Base-by-base conservation (phyloP, 35 echinoderm and acorn worm genomes). In the Ptychodera flava region DNA sequence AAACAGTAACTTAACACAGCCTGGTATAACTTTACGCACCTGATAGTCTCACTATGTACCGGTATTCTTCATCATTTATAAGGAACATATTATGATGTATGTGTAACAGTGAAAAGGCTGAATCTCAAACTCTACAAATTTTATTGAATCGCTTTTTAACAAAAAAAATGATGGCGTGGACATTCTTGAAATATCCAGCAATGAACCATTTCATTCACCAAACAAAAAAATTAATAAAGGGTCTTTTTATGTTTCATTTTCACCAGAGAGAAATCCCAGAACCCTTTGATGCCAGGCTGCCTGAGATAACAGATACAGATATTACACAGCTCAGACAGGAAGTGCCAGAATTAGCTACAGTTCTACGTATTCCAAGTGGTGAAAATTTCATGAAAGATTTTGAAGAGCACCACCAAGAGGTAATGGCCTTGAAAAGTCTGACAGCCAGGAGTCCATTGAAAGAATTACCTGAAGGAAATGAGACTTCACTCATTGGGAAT, bases 341-440 rank as follows among this genome's bases (percentile, higher is more conserved):
- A 33, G 85, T 97, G 33, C 95, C 95, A 77, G 95, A 97, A 92
- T 78, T 97, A 28, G 81, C 87, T 28, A 29, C 78, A 29, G 75
- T 81, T 31, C 87, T 93, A 22, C 36, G 86, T 83, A 14, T 92
- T 83, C 33, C 82, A 88, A 31, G 76, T 92, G 77, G 33, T 87
- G 1, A 82, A 53, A 30, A 80, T 78, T 22, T 86, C 85, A 35
- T 38, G 86, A 29, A 83, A 92, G 37, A 64, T 6, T 64, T 64
- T 64, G 45, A 64, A 64, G 45, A 64, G 45, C 45, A 64, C 45
- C 45, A 64, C 22, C 45, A 64, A 64, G 45, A 64, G 22, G 45
- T 64, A 6, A 6, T 64, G 6, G 45, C 45, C 6, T 64, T 64
- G 45, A 64, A 64, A 22, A 64, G 45, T 64, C 22, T 64, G 45